phyloP scores from a whole-genome alignment of 2,888 invertebrate genomes.

The Meteorus cinctellus region DNA sequence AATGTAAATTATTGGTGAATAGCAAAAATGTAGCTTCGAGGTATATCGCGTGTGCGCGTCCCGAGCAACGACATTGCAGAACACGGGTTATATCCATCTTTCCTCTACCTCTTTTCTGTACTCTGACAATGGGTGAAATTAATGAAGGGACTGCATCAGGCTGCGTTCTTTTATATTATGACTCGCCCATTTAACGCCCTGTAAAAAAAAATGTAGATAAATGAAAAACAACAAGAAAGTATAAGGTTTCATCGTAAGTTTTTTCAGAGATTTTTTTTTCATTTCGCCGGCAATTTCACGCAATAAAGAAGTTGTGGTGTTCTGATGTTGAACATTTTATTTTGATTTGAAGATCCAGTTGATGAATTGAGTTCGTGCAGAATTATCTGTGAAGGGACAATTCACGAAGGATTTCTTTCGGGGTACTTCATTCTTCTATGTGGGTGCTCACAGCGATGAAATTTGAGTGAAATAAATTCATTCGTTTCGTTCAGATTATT shows the following conservation, averaged over 20 bases:
- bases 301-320: too few species aligned
- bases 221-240: background rate
- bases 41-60: conserved; percentile 35
- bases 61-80: conserved; percentile 32
- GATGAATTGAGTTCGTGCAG: too few species aligned
- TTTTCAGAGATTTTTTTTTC: background rate
- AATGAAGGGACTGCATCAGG: conserved; percentile 31
- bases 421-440: too few species aligned
- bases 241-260: background rate
- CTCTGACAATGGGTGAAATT: conserved; percentile 33
- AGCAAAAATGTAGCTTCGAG: conserved; percentile 14
- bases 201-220: background rate
- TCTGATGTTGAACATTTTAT: too few species aligned
- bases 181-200: conserved; percentile 35
- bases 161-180: conserved; percentile 9
- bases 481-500: too few species aligned
- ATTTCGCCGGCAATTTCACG: background rate
- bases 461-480: too few species aligned
- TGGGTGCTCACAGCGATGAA: too few species aligned
- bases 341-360: too few species aligned
- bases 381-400: too few species aligned
- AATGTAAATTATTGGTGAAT: conserved; percentile 1
- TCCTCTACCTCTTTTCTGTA: background rate
- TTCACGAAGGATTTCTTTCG: too few species aligned
- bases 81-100: background rate